Evolutionary conservation across 2,113 vertebrate genomes (phyloP).

Genomic region (Dryoscopus gambensis): DNA sequence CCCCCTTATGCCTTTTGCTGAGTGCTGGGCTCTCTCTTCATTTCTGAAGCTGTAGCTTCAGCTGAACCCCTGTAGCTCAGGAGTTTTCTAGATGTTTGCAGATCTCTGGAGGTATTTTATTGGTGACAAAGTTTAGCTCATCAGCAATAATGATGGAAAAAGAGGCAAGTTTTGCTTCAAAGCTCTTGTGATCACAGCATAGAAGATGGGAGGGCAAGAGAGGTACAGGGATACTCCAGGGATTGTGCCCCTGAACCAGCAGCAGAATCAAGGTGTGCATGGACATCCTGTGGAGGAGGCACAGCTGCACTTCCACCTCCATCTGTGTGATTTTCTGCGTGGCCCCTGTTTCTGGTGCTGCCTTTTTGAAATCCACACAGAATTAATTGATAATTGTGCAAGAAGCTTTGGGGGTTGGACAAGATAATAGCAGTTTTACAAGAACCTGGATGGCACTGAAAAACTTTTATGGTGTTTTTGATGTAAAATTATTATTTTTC

Average conservation of each 20-base stretch:
- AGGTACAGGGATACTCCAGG: neutral
- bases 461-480: conserved; percentile 45
- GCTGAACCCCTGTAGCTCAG: neutral
- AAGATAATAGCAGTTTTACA: conserved; percentile 54
- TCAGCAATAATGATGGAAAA: neutral
- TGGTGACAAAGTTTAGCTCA: neutral
- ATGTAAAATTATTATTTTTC: conserved; percentile 61
- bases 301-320: neutral
- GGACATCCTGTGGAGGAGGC: neutral
- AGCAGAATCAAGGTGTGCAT: neutral
- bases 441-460: neutral
- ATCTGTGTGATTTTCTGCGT: neutral
- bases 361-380: conserved; percentile 20
- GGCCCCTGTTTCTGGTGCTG: neutral
- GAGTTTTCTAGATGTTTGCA: neutral
- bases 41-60: neutral
- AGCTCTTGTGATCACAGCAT: neutral
- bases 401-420: conserved; percentile 36
- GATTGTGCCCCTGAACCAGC: neutral
- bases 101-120: neutral
- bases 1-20: neutral
- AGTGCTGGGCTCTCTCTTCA: neutral
- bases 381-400: conserved; percentile 33
- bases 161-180: neutral
- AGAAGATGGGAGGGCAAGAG: neutral